Evolutionary conservation across 1,140 invertebrate genomes (phyloP).

Genomic region (Drosophila erecta): DNA sequence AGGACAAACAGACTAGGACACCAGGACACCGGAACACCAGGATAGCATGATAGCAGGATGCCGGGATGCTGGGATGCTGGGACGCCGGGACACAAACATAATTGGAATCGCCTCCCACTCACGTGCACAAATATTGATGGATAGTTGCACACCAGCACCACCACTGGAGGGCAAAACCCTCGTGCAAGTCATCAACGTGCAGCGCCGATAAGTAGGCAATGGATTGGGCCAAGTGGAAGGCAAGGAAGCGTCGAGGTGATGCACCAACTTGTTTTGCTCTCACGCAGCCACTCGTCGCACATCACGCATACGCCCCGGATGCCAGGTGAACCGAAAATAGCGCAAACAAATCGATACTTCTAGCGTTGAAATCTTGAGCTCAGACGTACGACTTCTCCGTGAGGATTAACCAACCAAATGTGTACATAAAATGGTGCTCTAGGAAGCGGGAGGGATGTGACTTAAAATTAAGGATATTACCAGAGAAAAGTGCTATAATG

Average conservation of each 20-base stretch:
- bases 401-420: not conserved
- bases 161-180: constrained; percentile 6
- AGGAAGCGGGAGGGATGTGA: not conserved
- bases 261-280: constrained; percentile 18
- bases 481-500: no score
- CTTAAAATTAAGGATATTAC: not conserved
- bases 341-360: constrained; percentile 34
- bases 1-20: not conserved
- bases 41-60: not conserved
- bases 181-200: constrained; percentile 27
- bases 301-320: constrained; percentile 23
- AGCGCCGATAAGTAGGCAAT: constrained; percentile 19
- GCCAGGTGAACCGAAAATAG: constrained; percentile 35
- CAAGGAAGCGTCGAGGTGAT: not conserved
- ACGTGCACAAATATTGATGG: constrained; percentile 39
- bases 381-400: not conserved
- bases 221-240: constrained; percentile 2
- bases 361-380: not conserved
- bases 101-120: constrained; percentile 4
- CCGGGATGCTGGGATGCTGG: not conserved
- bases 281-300: not conserved
- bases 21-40: no score
- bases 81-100: constrained; percentile 2
- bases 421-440: not conserved
- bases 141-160: constrained; percentile 8